These are phyloP conservation scores for Umimayanthus chanpuru DNA, from an alignment of 92 coral and sea anemone genomes.

Conservation along the genomic window DNA sequence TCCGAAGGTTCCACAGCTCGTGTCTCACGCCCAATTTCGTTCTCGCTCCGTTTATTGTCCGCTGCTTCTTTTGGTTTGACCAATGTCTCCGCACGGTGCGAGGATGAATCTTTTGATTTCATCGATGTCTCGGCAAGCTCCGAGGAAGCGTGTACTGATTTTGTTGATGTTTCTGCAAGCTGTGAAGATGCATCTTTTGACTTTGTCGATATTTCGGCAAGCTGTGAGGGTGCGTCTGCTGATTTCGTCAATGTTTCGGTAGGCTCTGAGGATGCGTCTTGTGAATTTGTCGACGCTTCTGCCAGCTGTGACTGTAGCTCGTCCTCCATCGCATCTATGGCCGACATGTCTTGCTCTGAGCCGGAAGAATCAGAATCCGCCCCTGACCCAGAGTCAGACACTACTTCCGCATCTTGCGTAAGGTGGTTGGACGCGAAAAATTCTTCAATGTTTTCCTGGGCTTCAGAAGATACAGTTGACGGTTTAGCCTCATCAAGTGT, in stretches of 20 bases:
- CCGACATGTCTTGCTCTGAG: background rate
- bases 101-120: background rate
- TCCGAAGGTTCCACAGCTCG: conserved; percentile 25
- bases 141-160: background rate
- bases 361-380: background rate
- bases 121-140: background rate
- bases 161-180: background rate
- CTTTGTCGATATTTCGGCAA: background rate
- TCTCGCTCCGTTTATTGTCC: background rate
- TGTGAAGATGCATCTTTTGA: background rate
- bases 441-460: conserved; percentile 4
- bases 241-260: background rate
- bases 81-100: background rate
- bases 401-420: background rate
- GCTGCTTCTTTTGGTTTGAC: background rate
- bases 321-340: conserved; percentile 35
- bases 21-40: background rate
- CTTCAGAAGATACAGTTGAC: background rate
- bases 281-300: background rate
- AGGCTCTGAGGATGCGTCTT: background rate
- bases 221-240: background rate
- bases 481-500: background rate
- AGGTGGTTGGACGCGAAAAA: conserved; percentile 21
- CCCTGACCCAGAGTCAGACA: conserved; percentile 9
- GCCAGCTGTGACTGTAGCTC: conserved; percentile 28